A percentile compares a stretch with the other conserved stretches of the same genome.
phyloP scores from a whole-genome alignment of 2,888 invertebrate species.

The Acleris cristana region DNA sequence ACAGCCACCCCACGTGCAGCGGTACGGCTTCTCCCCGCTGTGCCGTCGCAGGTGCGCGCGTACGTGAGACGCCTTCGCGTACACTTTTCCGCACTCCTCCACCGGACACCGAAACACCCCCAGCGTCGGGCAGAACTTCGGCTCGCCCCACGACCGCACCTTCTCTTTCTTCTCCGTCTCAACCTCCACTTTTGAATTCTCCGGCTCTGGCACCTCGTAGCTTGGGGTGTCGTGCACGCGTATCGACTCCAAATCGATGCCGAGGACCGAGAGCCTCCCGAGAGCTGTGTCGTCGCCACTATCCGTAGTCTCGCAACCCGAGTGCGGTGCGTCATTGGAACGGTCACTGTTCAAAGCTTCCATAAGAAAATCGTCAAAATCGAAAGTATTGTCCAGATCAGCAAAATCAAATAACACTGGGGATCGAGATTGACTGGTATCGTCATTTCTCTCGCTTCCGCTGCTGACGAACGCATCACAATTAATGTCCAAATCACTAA shows the following conservation, averaged over 20 bases:
- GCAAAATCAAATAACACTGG: slow-evolving; percentile 69
- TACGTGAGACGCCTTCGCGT: slow-evolving; percentile 95
- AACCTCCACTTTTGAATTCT: slow-evolving; percentile 38
- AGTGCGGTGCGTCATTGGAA: slow-evolving; percentile 59
- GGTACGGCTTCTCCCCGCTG: slow-evolving; percentile 91
- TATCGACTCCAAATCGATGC: slow-evolving; percentile 53
- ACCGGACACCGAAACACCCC: slow-evolving; percentile 88
- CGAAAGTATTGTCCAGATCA: slow-evolving; percentile 70
- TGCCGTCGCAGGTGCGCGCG: slow-evolving; percentile 95
- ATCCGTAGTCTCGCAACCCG: slow-evolving; percentile 55
- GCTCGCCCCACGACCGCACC: slow-evolving; percentile 68
- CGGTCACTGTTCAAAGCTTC: slow-evolving; percentile 65
- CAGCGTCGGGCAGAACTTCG: slow-evolving; percentile 73
- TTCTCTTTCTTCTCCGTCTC: slow-evolving; percentile 52
- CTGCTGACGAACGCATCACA: slow-evolving; percentile 71
- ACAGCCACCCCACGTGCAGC: slow-evolving; percentile 91
- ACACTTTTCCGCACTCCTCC: slow-evolving; percentile 89
- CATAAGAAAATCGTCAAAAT: slow-evolving; percentile 69
- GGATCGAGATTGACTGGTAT: slow-evolving; percentile 54
- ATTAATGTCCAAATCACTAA: slow-evolving; percentile 70
- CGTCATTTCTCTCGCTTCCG: slow-evolving; percentile 64
- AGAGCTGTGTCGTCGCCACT: slow-evolving; percentile 50
- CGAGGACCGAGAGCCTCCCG: slow-evolving; percentile 52
- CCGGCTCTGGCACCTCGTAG: slow-evolving; percentile 51
- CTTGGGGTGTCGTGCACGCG: slow-evolving; percentile 59